phyloP scores from a whole-genome alignment of 2,797 vertebrate genomes.

The Chelonia mydas region DNA sequence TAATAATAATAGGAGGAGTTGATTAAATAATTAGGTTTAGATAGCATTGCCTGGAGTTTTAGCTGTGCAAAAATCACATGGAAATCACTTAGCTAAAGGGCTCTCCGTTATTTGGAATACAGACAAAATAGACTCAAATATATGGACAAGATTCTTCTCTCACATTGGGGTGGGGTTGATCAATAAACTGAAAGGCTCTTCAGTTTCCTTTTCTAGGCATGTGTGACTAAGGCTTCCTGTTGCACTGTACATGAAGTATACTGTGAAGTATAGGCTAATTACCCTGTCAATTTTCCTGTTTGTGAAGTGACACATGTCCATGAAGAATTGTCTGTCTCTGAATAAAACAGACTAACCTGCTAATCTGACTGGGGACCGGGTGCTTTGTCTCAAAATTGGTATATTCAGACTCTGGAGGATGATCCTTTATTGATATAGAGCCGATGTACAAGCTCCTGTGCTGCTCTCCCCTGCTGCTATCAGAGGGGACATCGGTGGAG shows the following conservation, averaged over 20 bases:
- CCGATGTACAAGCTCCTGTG: no score
- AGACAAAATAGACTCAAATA: neutral
- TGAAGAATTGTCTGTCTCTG: neutral
- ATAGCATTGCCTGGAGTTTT: neutral
- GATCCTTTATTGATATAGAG: no score
- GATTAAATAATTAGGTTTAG: neutral
- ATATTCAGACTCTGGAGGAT: no score
- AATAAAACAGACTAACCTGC: neutral
- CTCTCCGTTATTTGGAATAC: neutral
- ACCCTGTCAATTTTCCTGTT: neutral
- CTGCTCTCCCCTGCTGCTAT: no score
- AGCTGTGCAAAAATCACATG: neutral
- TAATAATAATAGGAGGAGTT: neutral
- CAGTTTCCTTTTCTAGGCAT: neutral
- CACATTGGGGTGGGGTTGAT: neutral
- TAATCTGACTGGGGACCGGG: accelerated
- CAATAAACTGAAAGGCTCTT: neutral
- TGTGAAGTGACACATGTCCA: neutral
- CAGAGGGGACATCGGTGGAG: no score
- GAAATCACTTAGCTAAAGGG: neutral
- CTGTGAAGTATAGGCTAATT: neutral
- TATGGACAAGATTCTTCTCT: neutral
- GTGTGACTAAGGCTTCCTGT: neutral
- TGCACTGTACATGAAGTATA: neutral
- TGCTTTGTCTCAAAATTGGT: neutral